These are phyloP conservation scores for Loriculus beryllinus DNA, from an alignment of 2,797 vertebrate species.

Conservation along the genomic window DNA sequence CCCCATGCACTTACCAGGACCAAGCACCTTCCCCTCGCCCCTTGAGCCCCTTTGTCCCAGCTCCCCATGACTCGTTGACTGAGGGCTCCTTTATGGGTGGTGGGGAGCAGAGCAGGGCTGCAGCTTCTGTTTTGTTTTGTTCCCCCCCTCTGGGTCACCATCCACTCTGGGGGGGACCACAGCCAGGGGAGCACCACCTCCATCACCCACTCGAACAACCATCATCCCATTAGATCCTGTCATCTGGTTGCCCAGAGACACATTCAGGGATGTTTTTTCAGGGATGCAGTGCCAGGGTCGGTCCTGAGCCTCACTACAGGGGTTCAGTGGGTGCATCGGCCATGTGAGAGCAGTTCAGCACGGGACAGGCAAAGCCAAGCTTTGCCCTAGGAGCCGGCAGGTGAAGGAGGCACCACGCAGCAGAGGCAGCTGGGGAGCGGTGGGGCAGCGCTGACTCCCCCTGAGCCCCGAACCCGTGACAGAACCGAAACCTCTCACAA, in stretches of 20 bases:
- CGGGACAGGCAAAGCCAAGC: not conserved
- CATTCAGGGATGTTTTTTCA: not conserved
- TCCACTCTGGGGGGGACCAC: not conserved
- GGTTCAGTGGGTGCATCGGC: not conserved
- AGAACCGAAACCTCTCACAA: not conserved
- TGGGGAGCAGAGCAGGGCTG: not conserved
- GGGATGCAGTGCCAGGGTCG: not conserved
- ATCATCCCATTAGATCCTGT: rapidly evolving
- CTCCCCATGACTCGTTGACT: rapidly evolving
- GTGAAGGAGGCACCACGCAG: not conserved
- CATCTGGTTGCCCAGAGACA: not conserved
- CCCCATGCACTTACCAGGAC: not conserved
- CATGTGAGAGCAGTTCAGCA: not conserved
- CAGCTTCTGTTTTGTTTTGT: conserved; percentile 25
- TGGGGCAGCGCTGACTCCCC: not conserved
- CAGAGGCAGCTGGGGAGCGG: not conserved
- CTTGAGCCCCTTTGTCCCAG: rapidly evolving
- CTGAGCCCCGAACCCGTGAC: rapidly evolving
- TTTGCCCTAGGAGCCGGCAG: not conserved
- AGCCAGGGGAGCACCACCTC: not conserved
- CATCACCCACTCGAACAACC: not conserved
- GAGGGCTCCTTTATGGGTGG: not conserved
- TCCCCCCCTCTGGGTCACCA: not conserved
- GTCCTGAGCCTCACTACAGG: not conserved
- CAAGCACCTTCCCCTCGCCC: not conserved